These are phyloP conservation scores for Teleiodes luculella DNA, from an alignment of 2,888 invertebrate genomes.

Conservation along the genomic window DNA sequence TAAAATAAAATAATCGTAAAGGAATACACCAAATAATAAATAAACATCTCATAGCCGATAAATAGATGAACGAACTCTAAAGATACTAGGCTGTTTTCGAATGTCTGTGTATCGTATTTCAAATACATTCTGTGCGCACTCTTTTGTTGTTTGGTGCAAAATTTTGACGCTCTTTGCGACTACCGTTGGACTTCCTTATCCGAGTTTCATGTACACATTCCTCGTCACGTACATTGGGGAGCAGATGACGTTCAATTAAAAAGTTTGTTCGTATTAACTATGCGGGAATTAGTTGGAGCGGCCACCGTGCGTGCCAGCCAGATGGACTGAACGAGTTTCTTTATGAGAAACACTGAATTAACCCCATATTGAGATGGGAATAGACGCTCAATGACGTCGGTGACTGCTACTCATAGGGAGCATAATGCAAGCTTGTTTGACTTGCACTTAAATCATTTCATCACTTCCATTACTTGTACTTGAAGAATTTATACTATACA, in stretches of 20 bases:
- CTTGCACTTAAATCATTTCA: too few relatives aligned
- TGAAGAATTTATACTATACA: neutral
- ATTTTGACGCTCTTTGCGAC: too few relatives aligned
- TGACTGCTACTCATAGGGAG: neutral
- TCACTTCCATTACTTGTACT: neutral
- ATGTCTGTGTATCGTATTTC: too few relatives aligned
- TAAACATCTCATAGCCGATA: too few relatives aligned
- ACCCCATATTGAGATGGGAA: conserved; percentile 4
- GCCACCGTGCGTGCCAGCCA: conserved; percentile 62
- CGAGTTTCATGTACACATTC: neutral
- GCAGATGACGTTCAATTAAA: conserved; percentile 76
- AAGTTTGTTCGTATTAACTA: conserved; percentile 72
- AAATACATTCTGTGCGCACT: too few relatives aligned
- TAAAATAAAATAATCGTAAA: too few relatives aligned
- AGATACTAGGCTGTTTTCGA: too few relatives aligned
- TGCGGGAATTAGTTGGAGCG: conserved; percentile 57
- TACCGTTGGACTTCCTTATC: neutral
- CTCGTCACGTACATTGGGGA: conserved; percentile 46
- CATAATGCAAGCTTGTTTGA: neutral
- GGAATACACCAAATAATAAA: too few relatives aligned
- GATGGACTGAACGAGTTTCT: conserved; percentile 62
- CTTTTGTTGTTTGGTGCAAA: too few relatives aligned
- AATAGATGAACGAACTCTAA: too few relatives aligned
- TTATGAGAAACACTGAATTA: conserved; percentile 31
- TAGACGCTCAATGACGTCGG: neutral